phyloP scores from a whole-genome alignment of 2,797 vertebrate species.

The Neosilurus hyrtlii region DNA sequence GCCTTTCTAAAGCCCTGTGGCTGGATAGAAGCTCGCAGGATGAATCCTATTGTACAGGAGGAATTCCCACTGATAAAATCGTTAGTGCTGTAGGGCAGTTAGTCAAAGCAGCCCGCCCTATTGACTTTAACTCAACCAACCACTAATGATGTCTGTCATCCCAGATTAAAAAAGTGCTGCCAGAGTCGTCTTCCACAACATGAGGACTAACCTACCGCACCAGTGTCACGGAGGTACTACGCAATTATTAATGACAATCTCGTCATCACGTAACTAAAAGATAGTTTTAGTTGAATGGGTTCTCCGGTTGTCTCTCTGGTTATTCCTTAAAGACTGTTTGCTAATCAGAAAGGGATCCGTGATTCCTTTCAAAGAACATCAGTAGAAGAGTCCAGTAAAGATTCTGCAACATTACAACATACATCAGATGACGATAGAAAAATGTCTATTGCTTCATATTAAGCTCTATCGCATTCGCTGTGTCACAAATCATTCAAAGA shows the following conservation, averaged over 20 bases:
- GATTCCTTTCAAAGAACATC: background rate
- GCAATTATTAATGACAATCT: background rate
- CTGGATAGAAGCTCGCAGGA: background rate
- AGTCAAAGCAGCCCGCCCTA: slow-evolving; percentile 12
- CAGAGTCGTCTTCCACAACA: background rate
- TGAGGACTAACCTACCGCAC: background rate
- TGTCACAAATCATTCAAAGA: no score
- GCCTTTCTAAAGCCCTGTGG: background rate
- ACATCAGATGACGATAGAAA: no score
- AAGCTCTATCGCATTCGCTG: no score
- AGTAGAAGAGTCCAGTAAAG: background rate
- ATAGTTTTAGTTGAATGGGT: background rate
- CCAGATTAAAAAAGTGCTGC: background rate
- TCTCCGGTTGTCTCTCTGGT: background rate
- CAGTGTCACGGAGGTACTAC: background rate
- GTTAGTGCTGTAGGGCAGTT: slow-evolving; percentile 24
- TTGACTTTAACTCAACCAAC: background rate
- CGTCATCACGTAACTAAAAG: background rate
- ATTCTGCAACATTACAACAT: background rate
- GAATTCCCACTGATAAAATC: slow-evolving; percentile 42
- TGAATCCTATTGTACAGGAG: slow-evolving; percentile 8
- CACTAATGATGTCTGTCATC: background rate
- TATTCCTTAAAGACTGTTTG: background rate
- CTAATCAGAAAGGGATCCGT: no score
- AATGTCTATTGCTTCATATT: no score